A percentile compares a stretch with the other conserved stretches of the same genome.
These are phyloP conservation scores for Hemibagrus guttatus DNA, from an alignment of 2,797 vertebrate species.

Conservation along the genomic window DNA sequence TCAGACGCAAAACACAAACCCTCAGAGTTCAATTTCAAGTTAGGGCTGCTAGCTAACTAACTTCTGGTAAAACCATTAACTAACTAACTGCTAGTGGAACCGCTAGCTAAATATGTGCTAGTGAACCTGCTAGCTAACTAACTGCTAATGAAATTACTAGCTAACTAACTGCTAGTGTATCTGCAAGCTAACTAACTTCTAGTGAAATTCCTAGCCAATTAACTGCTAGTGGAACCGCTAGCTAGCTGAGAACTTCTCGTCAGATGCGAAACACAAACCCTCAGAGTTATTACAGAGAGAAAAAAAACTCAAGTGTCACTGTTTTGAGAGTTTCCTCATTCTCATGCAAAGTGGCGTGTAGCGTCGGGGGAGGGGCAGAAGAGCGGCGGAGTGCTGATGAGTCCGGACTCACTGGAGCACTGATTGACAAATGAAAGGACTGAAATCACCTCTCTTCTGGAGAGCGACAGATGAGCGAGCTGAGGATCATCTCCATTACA, in stretches of 20 bases:
- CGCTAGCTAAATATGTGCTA: no score
- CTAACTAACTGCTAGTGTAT: no score
- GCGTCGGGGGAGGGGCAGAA: slow-evolving; percentile 27
- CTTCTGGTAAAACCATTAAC: no score
- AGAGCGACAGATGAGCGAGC: slow-evolving; percentile 68
- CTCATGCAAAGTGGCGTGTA: slow-evolving; percentile 47
- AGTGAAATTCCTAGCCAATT: no score
- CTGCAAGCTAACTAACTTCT: no score
- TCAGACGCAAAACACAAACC: neutral
- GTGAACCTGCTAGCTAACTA: no score
- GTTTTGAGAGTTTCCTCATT: slow-evolving; percentile 47
- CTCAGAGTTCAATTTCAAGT: no score
- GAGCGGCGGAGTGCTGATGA: slow-evolving; percentile 28
- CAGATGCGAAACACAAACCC: slow-evolving; percentile 1
- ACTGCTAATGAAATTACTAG: no score
- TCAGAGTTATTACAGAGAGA: slow-evolving; percentile 35
- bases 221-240: no score
- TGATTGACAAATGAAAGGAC: slow-evolving; percentile 76
- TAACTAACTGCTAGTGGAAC: no score
- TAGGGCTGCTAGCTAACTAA: no score
- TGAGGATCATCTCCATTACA: slow-evolving; percentile 74
- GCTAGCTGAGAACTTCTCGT: neutral
- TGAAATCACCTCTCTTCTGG: slow-evolving; percentile 72
- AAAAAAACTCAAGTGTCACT: slow-evolving; percentile 21
- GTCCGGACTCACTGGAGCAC: slow-evolving; percentile 29